Evolutionary conservation across 2,113 vertebrate genomes (phyloP).

Genomic region (Terrapene triunguis): DNA sequence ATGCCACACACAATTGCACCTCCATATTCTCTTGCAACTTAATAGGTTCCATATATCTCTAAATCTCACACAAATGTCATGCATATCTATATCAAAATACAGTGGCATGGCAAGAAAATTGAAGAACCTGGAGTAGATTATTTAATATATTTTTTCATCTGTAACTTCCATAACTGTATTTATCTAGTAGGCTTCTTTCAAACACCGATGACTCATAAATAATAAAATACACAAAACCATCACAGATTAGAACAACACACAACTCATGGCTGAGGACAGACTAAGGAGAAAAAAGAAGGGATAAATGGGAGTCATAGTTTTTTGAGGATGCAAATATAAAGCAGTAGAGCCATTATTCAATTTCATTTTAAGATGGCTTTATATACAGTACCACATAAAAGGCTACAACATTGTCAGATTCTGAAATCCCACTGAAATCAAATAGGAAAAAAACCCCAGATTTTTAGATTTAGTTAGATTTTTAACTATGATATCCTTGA

Average conservation of each 20-base stretch:
- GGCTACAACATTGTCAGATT: background rate
- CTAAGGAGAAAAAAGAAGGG: background rate
- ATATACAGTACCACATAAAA: background rate
- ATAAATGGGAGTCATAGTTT: background rate
- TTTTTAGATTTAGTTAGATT: no score
- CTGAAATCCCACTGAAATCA: background rate
- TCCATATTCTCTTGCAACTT: background rate
- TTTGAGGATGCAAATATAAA: background rate
- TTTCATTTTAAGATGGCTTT: background rate
- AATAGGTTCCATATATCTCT: background rate
- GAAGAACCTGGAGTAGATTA: background rate
- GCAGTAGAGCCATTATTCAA: background rate
- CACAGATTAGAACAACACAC: background rate
- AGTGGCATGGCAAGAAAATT: background rate
- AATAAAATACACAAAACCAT: background rate
- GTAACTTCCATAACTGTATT: background rate
- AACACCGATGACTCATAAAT: background rate
- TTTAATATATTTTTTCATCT: background rate
- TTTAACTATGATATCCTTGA: background rate
- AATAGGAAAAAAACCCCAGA: background rate
- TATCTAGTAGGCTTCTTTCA: background rate
- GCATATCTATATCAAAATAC: background rate
- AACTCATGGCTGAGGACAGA: background rate
- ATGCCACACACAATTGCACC: background rate
- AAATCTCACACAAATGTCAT: background rate